Conservation (phyloP, 2,113 vertebrate species). For the Pogonocichla stellata region DNA sequence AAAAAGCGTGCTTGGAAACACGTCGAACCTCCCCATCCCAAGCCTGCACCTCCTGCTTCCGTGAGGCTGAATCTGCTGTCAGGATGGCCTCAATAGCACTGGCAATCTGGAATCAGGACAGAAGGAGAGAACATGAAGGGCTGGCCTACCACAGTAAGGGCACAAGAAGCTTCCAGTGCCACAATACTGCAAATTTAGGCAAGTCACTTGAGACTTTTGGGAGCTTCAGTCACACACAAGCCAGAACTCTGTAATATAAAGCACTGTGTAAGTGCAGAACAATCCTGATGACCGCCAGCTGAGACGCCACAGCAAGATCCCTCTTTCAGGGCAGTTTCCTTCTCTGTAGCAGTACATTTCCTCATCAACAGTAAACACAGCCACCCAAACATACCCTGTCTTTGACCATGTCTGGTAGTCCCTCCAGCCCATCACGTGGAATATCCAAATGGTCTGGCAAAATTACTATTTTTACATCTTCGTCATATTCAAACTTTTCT, state of each 20-base stretch:
- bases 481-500: conserved; percentile 92
- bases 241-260: neutral
- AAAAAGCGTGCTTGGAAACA: conserved; percentile 89
- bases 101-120: conserved; percentile 80
- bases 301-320: neutral
- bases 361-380: neutral
- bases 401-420: conserved; percentile 89
- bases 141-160: neutral
- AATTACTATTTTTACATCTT: conserved; percentile 94
- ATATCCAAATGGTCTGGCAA: conserved; percentile 93
- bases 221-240: neutral
- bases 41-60: conserved; percentile 92
- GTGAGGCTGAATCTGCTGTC: conserved; percentile 92
- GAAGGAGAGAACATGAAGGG: neutral
- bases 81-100: conserved; percentile 89
- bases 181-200: neutral
- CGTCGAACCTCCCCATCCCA: conserved; percentile 97
- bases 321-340: neutral
- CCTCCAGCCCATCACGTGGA: conserved; percentile 84
- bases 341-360: neutral
- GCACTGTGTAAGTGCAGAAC: neutral
- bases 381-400: conserved; percentile 83
- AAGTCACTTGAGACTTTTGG: accelerated
- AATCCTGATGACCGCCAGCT: neutral
- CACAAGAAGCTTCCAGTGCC: neutral